Evolutionary conservation across 2,797 vertebrate species (phyloP), one percentile per base, ranked within the genome.

Genomic region (Chloroceryle amazona): DNA sequence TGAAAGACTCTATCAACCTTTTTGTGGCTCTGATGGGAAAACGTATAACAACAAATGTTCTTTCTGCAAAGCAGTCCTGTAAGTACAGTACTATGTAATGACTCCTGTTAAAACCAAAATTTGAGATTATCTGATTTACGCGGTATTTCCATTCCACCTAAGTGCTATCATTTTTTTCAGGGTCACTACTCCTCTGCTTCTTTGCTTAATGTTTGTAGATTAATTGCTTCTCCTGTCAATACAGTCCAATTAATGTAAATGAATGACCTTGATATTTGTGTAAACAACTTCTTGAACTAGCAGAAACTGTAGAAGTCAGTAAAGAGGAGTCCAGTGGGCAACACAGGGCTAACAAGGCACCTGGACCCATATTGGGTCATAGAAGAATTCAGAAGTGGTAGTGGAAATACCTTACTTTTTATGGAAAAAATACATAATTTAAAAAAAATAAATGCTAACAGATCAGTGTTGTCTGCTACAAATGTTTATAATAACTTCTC

Each of bases 21-120:
- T 97, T 44, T 98, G 98, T 1, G 98, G 97, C 81, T 98, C 98
- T 29, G 97, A 98, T 3, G 98, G 97, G n/a, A 98, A 97, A 97
- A 98, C 97, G 16, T 98, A 98, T 51, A 96, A 95, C 55, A 98
- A 98, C 85, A 61, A 19, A 44, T 98, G 97, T 25, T 31, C 95
- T 67, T 95, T 98, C 93, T 97, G 97, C 81, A 96, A 97, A 84
- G 97, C 97, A n/a, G 96, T 97, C 14, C 96, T 94, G 98, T 98
- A 96, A 98, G 96, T 96, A 47, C 17, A 9, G 8, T 26, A n/a
- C 46, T 63, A 20, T 2, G 1, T 65, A 13, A 19, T 3, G 47
- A 4, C 6, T 70, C 46, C 15, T 28, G 22, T 28, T 52, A 16
- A 29, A 58, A 8, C 5, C 16, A 31, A 13, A 35, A 14, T 2